A percentile compares a stretch with the other conserved stretches of the same genome.
Evolutionary conservation across 92 coral and sea anemone species (phyloP).

Genomic region (Montipora capitata): DNA sequence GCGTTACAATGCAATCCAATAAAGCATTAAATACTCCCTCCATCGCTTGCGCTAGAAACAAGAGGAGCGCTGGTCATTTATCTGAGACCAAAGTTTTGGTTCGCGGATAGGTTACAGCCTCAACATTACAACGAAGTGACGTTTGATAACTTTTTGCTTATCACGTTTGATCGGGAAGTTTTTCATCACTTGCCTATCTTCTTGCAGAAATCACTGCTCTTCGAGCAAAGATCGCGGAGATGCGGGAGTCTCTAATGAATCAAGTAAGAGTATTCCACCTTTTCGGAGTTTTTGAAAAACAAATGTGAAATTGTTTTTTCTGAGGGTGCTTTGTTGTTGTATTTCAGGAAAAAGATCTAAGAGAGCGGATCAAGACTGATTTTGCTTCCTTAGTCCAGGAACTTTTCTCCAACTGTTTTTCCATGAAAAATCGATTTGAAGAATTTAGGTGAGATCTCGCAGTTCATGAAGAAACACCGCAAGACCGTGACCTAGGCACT

Average conservation of each 20-base stretch:
- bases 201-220: conserved; percentile 94
- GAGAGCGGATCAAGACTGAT: conserved; percentile 91
- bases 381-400: conserved; percentile 93
- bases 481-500: too few relatives aligned
- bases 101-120: too few relatives aligned
- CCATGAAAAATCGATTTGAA: conserved; percentile 95
- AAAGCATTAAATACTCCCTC: too few relatives aligned
- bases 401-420: conserved; percentile 93
- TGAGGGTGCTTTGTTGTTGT: too few relatives aligned
- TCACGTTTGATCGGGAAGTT: neutral
- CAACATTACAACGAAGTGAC: neutral
- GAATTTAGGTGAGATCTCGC: conserved; percentile 87
- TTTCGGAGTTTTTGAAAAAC: neutral
- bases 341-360: conserved; percentile 86
- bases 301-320: neutral
- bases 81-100: too few relatives aligned
- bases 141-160: neutral
- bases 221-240: conserved; percentile 94
- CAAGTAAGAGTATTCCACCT: conserved; percentile 70
- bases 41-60: too few relatives aligned
- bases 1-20: too few relatives aligned
- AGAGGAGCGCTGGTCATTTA: too few relatives aligned
- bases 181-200: neutral
- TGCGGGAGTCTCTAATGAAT: conserved; percentile 91
- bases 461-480: too few relatives aligned